Percentiles rank a stretch among this genome's conserved stretches.
Conservation (phyloP, 1,140 invertebrate genomes). For the Acyrthosiphon pisum region DNA sequence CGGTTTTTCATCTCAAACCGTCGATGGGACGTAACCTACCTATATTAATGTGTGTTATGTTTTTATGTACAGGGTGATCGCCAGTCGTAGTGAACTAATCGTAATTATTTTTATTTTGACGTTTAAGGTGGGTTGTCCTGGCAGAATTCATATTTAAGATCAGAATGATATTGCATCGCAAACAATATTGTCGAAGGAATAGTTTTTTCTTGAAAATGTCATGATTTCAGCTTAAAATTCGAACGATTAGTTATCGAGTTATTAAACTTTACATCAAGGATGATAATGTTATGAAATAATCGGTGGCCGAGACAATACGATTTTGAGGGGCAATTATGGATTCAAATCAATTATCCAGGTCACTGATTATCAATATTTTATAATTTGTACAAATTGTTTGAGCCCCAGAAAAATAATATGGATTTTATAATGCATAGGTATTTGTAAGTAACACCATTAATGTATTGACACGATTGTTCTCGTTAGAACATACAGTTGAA, state of each 20-base stretch:
- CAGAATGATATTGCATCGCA: too few relatives aligned
- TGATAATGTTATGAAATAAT: background rate
- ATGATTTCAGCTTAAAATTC: background rate
- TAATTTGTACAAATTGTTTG: too few relatives aligned
- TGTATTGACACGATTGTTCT: too few relatives aligned
- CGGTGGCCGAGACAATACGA: background rate
- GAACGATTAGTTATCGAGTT: background rate
- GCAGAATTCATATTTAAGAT: too few relatives aligned
- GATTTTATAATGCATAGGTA: too few relatives aligned
- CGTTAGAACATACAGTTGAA: too few relatives aligned
- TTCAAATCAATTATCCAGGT: too few relatives aligned
- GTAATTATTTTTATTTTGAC: background rate
- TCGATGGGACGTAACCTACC: background rate
- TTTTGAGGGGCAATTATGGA: background rate
- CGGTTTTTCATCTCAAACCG: background rate
- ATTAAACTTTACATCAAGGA: background rate
- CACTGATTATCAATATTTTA: too few relatives aligned
- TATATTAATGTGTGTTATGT: background rate
- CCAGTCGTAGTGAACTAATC: background rate
- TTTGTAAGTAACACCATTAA: too few relatives aligned
- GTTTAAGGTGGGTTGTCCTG: background rate
- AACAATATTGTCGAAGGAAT: background rate
- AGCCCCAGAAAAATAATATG: too few relatives aligned
- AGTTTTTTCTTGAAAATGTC: background rate
- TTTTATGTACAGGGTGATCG: background rate